A percentile compares a stretch with the other conserved stretches of the same genome.
These are phyloP conservation scores for Clarias fuscus DNA, from an alignment of 2,797 vertebrate species.

Conservation along the genomic window DNA sequence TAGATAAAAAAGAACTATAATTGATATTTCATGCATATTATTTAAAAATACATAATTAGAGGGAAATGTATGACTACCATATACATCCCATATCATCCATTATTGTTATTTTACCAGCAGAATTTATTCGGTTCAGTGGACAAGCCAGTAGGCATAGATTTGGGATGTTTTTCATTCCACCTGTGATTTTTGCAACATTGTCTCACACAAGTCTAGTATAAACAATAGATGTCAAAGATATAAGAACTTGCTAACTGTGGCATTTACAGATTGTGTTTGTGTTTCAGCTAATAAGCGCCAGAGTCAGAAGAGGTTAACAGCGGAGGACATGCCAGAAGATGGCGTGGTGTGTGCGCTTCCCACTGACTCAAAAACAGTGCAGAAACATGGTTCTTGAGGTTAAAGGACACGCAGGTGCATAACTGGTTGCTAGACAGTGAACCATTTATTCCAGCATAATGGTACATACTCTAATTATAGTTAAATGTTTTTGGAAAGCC, in stretches of 20 bases:
- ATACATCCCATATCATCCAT: not conserved
- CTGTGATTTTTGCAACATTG: not conserved
- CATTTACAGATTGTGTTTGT: conserved; percentile 11
- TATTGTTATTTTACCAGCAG: not conserved
- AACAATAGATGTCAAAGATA: not conserved
- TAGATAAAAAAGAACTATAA: too few species aligned
- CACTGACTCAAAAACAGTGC: conserved; percentile 42
- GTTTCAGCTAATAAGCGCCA: conserved; percentile 54
- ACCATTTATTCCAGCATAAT: not conserved
- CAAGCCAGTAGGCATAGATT: not conserved
- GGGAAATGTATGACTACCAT: not conserved
- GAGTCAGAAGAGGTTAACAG: conserved; percentile 20
- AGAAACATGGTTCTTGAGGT: conserved; percentile 66
- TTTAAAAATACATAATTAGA: not conserved
- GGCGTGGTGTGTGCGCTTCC: conserved; percentile 28
- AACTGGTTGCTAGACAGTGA: conserved; percentile 30
- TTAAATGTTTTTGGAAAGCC: not conserved
- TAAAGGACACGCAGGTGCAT: conserved; percentile 61
- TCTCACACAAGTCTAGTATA: not conserved
- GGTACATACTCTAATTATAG: not conserved
- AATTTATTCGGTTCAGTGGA: not conserved
- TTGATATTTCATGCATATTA: not conserved
- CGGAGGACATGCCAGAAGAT: conserved; percentile 39
- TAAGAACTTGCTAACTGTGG: not conserved
- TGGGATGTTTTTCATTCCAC: not conserved